Evolutionary conservation across 2,797 vertebrate genomes (phyloP), one percentile per base, ranked within the genome.

Genomic region (Sandelia bainsii): DNA sequence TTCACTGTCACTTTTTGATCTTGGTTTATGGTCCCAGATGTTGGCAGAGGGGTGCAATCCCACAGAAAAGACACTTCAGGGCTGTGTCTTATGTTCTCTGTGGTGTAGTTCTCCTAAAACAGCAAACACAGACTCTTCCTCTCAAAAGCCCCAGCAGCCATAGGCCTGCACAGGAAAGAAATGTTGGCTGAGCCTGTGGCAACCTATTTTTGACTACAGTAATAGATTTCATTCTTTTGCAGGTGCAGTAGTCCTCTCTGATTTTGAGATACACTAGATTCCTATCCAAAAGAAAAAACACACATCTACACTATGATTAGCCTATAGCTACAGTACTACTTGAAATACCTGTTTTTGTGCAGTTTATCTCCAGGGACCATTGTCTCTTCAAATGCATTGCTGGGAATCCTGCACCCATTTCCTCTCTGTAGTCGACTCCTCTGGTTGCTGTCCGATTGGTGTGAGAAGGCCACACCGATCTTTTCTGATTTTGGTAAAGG

Each of bases 1-100:
- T 84, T 88, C 62, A 46, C 72, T 87, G 82, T 85, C 57, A 72
- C 79, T 75, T 88, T 83, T 87, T 90, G 79, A 90, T 90, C 79
- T 81, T 19, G 62, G 64, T 92, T 91, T 89, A 89, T 73, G 80
- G 83, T 69, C 72, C 86, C 91, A 93, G 89, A 92, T 93, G 90
- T 92, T 89, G 86, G 80, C 77, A 72, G 84, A 85, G 82, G 69
- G 84, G 79, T 84, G 87, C 77, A 75, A 75, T 77, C 79, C 74
- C 75, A 87, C 75, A 87, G 76, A 85, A 85, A 63, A 77, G 71
- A 75, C 68, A 72, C 54, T 32, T 22, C 53, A 72, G 51, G 32
- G 46, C 70, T 52, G 49, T 54, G 46, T 88, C 79, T 88, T 82
- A 84, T 85, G 75, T 84, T 78, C 79, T 77, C 89, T 77, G 84